These are phyloP conservation scores for Cyanoramphus novaezelandiae DNA, from an alignment of 2,113 vertebrate genomes.

Conservation along the genomic window DNA sequence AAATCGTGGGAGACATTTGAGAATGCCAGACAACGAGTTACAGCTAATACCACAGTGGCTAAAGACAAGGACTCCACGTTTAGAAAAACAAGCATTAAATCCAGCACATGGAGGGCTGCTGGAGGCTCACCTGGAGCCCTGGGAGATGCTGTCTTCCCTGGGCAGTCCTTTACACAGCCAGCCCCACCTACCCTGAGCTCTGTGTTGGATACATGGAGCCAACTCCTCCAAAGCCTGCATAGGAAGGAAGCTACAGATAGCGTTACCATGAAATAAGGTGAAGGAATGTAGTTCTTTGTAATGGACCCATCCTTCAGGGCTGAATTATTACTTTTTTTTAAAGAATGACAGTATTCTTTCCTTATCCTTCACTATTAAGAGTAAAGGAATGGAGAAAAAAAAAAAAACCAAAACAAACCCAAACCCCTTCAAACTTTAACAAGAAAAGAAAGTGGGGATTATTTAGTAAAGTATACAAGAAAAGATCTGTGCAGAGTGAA, in stretches of 20 bases:
- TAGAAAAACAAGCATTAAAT: background rate
- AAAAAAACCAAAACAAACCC: background rate
- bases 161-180: background rate
- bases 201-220: background rate
- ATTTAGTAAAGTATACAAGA: background rate
- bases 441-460: background rate
- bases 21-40: background rate
- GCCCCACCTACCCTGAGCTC: background rate
- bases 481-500: background rate
- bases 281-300: background rate
- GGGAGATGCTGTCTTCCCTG: background rate
- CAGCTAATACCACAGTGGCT: background rate
- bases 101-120: background rate
- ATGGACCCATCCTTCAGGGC: background rate
- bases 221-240: background rate
- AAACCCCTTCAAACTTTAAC: background rate
- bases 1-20: background rate
- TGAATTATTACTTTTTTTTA: background rate
- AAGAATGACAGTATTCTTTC: background rate
- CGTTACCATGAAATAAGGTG: background rate
- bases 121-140: background rate
- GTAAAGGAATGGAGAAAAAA: background rate
- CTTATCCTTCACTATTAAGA: background rate
- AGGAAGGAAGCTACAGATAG: background rate
- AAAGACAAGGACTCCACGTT: background rate